Conservation (phyloP, 2,888 invertebrate species). For the Drosophila pullipes region DNA sequence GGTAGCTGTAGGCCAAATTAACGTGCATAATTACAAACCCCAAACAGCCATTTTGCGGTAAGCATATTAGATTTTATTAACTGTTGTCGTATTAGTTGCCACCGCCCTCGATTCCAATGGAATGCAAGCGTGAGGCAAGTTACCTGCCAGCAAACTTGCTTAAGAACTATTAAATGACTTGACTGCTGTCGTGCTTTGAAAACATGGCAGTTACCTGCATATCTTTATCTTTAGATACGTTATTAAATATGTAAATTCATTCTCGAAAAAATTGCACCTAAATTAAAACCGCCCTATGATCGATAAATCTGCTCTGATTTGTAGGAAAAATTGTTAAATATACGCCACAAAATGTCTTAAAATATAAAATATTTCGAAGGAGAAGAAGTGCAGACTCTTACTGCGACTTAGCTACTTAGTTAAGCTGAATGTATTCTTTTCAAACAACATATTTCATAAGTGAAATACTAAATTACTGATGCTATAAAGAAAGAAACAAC, state of each 20-base stretch:
- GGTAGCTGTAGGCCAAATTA: constrained; percentile 55
- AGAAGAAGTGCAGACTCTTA: background rate
- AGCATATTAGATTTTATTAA: constrained; percentile 81
- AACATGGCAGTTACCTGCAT: background rate
- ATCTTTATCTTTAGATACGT: background rate
- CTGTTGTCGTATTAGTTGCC: constrained; percentile 56
- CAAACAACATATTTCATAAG: background rate
- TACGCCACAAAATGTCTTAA: background rate
- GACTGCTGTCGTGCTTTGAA: background rate
- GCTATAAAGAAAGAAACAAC: accelerated
- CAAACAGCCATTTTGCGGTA: constrained; percentile 79
- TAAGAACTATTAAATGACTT: background rate
- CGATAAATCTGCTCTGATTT: background rate
- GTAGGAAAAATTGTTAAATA: background rate
- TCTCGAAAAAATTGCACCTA: background rate
- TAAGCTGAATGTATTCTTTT: background rate
- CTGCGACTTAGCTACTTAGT: background rate
- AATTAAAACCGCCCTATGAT: background rate
- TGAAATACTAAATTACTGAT: background rate
- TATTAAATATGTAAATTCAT: background rate
- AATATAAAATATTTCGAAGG: background rate
- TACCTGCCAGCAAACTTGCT: background rate
- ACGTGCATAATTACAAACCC: constrained; percentile 78
- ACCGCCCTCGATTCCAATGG: constrained; percentile 5
- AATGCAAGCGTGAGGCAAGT: background rate